Evolutionary conservation across 2,113 vertebrate genomes (phyloP).

Genomic region (Sinocyclocheilus anophthalmus): DNA sequence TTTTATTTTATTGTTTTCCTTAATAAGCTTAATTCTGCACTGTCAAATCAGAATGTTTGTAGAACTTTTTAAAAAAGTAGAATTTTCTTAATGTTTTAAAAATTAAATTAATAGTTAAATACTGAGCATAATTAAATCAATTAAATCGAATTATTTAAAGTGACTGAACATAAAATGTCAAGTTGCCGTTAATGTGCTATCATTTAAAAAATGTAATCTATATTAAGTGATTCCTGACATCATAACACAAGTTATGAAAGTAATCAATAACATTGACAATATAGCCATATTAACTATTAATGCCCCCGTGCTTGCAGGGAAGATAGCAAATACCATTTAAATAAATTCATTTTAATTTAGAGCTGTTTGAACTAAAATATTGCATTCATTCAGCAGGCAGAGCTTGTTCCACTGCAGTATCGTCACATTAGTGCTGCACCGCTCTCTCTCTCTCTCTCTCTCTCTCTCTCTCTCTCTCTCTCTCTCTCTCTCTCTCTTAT

Average conservation of each 20-base stretch:
- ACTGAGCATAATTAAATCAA: not conserved
- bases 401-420: conserved; percentile 76
- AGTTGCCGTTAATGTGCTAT: not conserved
- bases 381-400: not conserved
- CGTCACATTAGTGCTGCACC: conserved; percentile 73
- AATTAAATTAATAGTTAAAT: not conserved
- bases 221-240: not conserved
- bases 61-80: no score
- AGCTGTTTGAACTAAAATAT: not conserved
- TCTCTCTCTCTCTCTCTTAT: not conserved
- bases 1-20: not conserved
- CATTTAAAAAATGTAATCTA: no score
- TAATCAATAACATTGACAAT: not conserved
- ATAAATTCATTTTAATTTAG: not conserved
- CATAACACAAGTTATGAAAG: not conserved
- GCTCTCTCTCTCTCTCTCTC: conserved; percentile 53
- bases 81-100: no score
- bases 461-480: conserved; percentile 57
- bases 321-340: not conserved
- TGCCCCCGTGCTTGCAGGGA: not conserved
- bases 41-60: not conserved
- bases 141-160: no score
- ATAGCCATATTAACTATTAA: not conserved
- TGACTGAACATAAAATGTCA: not conserved
- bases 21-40: not conserved